These are phyloP conservation scores for Subacronicta megacephala DNA, from an alignment of 2,888 invertebrate species.

Conservation along the genomic window DNA sequence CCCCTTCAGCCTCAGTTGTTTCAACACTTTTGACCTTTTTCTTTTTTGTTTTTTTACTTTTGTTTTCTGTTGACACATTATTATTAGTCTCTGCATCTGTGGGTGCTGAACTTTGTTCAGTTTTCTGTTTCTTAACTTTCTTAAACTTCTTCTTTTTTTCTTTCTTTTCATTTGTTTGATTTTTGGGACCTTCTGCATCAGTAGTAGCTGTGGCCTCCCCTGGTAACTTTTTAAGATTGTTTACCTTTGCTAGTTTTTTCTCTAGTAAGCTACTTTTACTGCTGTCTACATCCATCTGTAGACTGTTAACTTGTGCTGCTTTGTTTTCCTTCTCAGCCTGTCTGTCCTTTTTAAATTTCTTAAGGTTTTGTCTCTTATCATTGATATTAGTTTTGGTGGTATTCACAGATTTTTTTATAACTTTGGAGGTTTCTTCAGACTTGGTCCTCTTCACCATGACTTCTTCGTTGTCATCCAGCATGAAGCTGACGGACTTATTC, in stretches of 20 bases:
- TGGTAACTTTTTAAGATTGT: constrained; percentile 45
- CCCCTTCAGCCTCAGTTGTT: constrained; percentile 58
- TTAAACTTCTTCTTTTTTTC: constrained; percentile 60
- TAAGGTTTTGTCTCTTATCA: constrained; percentile 42
- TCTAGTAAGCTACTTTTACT: constrained; percentile 30
- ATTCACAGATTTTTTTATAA: constrained; percentile 38
- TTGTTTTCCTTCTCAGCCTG: constrained; percentile 64
- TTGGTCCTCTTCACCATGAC: constrained; percentile 75
- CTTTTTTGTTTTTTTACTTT: constrained; percentile 67
- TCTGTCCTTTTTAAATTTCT: constrained; percentile 50
- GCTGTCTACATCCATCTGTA: constrained; percentile 42
- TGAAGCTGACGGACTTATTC: constrained; percentile 83
- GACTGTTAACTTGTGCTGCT: constrained; percentile 34
- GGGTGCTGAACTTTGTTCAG: constrained; percentile 44
- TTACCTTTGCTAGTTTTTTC: constrained; percentile 38
- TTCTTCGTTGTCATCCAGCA: constrained; percentile 77
- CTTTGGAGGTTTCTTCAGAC: constrained; percentile 64
- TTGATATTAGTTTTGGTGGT: constrained; percentile 36
- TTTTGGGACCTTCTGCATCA: constrained; percentile 25
- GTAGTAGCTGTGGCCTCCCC: constrained; percentile 28
- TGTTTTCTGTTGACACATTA: constrained; percentile 46
- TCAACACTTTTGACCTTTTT: constrained; percentile 62
- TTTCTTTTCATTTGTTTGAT: constrained; percentile 37
- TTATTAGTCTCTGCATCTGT: constrained; percentile 46
- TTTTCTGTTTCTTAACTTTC: constrained; percentile 59